Conservation (phyloP, 2,888 invertebrate genomes). For the Ectobius pallidus region DNA sequence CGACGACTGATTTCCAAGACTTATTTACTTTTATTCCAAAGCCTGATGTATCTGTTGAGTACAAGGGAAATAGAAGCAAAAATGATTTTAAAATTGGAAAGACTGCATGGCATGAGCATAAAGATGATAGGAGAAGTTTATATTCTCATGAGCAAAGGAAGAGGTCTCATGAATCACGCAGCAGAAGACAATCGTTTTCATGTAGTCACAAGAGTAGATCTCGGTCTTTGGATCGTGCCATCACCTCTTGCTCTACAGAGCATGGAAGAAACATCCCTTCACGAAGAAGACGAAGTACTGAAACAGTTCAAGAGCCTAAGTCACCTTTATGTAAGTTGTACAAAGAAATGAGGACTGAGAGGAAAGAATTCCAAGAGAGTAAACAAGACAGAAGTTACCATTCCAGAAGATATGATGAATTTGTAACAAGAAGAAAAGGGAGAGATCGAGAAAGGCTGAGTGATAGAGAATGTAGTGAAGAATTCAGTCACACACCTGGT, state of each 20-base stretch:
- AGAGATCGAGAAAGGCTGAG: neutral
- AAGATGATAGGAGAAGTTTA: neutral
- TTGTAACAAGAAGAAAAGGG: neutral
- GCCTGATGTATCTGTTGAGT: too few species aligned
- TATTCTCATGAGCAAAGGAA: neutral
- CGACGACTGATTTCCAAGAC: neutral
- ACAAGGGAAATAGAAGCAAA: too few species aligned
- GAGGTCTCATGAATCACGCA: neutral
- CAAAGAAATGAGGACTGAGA: neutral
- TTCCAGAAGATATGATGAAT: neutral
- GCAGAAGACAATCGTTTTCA: neutral
- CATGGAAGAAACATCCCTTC: too few species aligned
- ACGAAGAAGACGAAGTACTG: too few species aligned
- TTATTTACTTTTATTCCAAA: neutral
- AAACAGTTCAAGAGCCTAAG: too few species aligned
- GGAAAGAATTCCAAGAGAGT: neutral
- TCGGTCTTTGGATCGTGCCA: constrained; percentile 9
- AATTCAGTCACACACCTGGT: neutral
- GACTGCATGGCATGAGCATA: too few species aligned
- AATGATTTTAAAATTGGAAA: too few species aligned
- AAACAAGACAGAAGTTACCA: neutral
- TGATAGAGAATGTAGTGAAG: neutral
- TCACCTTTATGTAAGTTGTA: neutral
- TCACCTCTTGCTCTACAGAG: too few species aligned
- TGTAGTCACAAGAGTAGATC: neutral